Evolutionary conservation across 2,113 vertebrate genomes (phyloP).

Genomic region (Rhegmatorhina hoffmannsi): DNA sequence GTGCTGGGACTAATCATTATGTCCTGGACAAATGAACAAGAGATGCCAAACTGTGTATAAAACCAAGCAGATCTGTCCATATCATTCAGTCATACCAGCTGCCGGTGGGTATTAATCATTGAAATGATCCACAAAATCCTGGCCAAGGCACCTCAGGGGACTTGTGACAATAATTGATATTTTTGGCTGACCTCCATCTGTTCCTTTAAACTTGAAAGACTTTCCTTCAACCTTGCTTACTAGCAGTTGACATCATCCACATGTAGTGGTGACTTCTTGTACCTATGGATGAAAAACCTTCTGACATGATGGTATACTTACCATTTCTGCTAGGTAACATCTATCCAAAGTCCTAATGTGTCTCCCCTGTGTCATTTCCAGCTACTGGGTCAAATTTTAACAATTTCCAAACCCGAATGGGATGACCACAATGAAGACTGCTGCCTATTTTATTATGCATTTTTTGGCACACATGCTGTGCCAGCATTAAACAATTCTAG

Average conservation of each 20-base stretch:
- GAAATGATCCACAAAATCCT: background rate
- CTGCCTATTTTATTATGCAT: background rate
- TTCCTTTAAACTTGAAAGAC: background rate
- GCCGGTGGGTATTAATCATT: background rate
- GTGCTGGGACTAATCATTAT: background rate
- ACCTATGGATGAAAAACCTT: background rate
- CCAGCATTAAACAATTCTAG: slow-evolving; percentile 12
- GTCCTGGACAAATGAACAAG: background rate
- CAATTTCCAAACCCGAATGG: background rate
- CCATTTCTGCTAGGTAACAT: background rate
- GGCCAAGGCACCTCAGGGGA: background rate
- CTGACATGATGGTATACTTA: background rate
- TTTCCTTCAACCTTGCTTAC: background rate
- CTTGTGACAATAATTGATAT: background rate
- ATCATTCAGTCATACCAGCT: background rate
- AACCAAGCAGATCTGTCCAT: background rate
- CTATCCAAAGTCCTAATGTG: background rate
- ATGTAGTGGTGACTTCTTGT: accelerated
- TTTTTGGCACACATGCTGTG: background rate
- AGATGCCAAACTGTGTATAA: background rate
- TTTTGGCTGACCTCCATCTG: background rate
- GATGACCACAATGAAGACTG: background rate
- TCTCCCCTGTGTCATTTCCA: background rate
- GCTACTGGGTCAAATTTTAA: background rate
- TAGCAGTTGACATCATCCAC: background rate